phyloP scores from a whole-genome alignment of 1,140 invertebrate genomes.

The Apis cerana region DNA sequence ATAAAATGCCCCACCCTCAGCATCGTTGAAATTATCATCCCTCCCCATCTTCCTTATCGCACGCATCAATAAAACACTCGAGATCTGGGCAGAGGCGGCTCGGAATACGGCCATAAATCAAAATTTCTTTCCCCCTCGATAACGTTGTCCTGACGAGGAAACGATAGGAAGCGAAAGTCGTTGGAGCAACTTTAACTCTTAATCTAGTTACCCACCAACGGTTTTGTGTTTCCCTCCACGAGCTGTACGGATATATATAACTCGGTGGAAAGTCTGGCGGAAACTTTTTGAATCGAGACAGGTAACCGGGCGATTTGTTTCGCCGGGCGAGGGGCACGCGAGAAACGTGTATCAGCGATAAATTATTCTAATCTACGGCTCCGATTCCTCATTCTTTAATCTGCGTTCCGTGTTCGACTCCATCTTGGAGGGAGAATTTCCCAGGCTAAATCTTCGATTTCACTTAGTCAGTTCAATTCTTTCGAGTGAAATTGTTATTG shows the following conservation, averaged over 20 bases:
- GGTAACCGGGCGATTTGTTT: neutral
- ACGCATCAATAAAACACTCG: neutral
- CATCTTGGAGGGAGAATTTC: neutral
- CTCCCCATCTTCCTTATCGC: neutral
- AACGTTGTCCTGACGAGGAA: conserved; percentile 1
- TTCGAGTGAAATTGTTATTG: no score
- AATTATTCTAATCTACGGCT: conserved; percentile 16
- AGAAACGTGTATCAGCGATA: conserved; percentile 29
- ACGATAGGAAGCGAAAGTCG: neutral
- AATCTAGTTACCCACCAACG: neutral
- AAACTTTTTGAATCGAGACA: conserved; percentile 4
- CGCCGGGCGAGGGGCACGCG: neutral
- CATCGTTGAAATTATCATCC: neutral
- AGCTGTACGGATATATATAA: neutral
- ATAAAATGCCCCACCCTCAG: no score
- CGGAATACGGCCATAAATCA: neutral
- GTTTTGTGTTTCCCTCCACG: neutral
- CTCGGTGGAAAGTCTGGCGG: neutral
- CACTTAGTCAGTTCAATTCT: conserved; percentile 10
- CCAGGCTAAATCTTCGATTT: neutral
- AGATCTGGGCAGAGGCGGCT: neutral
- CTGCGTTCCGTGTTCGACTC: neutral
- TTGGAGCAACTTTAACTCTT: conserved; percentile 4
- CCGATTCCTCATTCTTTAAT: conserved; percentile 16
- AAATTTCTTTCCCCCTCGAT: neutral